Conservation (phyloP, 2,797 vertebrate genomes). For the Argentina silus region DNA sequence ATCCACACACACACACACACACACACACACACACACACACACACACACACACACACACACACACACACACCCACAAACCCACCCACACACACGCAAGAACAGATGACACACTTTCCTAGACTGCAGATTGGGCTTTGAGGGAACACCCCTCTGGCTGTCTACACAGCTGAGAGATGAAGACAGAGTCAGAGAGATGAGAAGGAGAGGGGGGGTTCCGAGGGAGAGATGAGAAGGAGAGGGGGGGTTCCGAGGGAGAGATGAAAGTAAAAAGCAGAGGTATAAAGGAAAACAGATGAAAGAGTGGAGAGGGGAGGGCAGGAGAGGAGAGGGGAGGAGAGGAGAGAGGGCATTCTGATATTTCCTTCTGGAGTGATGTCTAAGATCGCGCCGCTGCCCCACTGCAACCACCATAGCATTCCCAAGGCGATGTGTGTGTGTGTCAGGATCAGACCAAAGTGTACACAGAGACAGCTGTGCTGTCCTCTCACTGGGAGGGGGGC, state of each 20-base stretch:
- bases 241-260: slow-evolving; percentile 44
- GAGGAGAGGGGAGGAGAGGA: not conserved
- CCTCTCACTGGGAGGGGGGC: too few species aligned
- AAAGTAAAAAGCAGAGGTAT: slow-evolving; percentile 41
- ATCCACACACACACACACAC: not conserved
- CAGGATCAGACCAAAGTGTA: not conserved
- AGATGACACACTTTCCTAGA: slow-evolving; percentile 53
- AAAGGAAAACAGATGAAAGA: not conserved
- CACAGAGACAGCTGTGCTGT: not conserved
- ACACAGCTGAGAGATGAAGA: not conserved
- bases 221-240: slow-evolving; percentile 20
- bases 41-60: slow-evolving; percentile 27
- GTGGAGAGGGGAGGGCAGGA: slow-evolving; percentile 13
- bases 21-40: slow-evolving; percentile 16
- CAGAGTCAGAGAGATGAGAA: not conserved
- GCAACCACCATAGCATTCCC: too few species aligned
- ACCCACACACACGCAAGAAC: slow-evolving; percentile 52
- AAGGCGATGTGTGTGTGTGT: not conserved
- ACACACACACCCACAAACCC: slow-evolving; percentile 15
- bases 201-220: slow-evolving; percentile 2
- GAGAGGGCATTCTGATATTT: not conserved
- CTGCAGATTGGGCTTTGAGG: slow-evolving; percentile 55
- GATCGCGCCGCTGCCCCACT: too few species aligned
- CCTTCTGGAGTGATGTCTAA: too few species aligned
- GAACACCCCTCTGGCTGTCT: slow-evolving; percentile 55